These are phyloP conservation scores for Epizoanthus fatuus DNA, from an alignment of 92 coral and sea anemone genomes.

Conservation along the genomic window DNA sequence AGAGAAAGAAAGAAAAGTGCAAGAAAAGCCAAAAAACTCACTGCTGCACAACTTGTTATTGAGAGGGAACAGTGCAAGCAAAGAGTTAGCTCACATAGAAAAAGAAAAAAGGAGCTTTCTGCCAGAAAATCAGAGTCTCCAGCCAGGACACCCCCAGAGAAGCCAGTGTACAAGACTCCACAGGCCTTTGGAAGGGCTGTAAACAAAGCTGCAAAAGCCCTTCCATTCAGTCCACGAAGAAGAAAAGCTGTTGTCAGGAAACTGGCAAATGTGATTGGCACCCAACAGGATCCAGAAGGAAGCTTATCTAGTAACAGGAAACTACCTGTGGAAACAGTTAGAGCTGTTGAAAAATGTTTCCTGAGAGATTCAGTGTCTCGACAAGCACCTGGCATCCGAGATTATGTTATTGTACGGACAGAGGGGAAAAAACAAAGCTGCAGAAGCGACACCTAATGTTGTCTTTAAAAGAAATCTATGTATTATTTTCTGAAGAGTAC, in stretches of 20 bases:
- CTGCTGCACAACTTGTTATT: background rate
- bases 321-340: slow-evolving; percentile 18
- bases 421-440: slow-evolving; percentile 8
- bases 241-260: slow-evolving; percentile 24
- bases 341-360: background rate
- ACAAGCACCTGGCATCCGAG: slow-evolving; percentile 36
- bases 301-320: slow-evolving; percentile 23
- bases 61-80: slow-evolving; percentile 22
- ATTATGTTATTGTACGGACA: slow-evolving; percentile 14
- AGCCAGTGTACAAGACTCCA: slow-evolving; percentile 32
- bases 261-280: background rate
- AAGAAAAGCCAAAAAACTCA: background rate
- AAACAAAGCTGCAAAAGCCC: slow-evolving; percentile 11
- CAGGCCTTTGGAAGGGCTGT: slow-evolving; percentile 29
- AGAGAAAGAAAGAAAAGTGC: slow-evolving; percentile 25
- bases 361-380: slow-evolving; percentile 29
- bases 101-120: background rate
- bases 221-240: slow-evolving; percentile 34
- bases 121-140: background rate
- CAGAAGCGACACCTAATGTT: slow-evolving; percentile 38
- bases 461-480: slow-evolving; percentile 36
- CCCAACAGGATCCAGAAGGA: background rate
- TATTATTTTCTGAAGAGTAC: slow-evolving; percentile 36
- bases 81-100: slow-evolving; percentile 13
- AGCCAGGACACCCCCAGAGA: background rate